Base-by-base conservation (phyloP, 2,888 invertebrate species). In the Lasioglossum morio region DNA sequence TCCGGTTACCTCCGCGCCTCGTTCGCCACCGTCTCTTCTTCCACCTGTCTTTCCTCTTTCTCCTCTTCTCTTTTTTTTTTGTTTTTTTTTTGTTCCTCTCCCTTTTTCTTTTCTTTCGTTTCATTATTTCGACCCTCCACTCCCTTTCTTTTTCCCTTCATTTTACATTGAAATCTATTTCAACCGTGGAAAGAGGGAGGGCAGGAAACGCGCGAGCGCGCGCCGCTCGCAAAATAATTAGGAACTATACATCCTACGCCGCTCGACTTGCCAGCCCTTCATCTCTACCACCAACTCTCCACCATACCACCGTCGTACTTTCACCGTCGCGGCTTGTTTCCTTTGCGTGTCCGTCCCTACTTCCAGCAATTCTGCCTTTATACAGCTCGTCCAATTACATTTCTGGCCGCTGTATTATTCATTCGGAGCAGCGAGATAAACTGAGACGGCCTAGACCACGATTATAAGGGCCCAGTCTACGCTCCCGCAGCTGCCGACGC, bases 401-500 rank as follows among this genome's bases (percentile, higher is more conserved):
- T 84, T 80, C 84, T 80, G 72, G 16, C 84, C 84, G 70, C 77
- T 80, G 80, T 84, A 86, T 86, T 86, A 86, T 86, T 84, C 85
- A 84, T 80, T 77, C 79, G 53, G 60, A 57, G 72, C 72, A 81
- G 66, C 66, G 78, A 79, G 75, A 90, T 81, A 90, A 80, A 83
- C 85, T 69, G 83, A 72, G 37, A 0, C 72, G 79, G 76, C 84
- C 81, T 77, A 77, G 73, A 48, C 37, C 78, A n/a, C 83, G 83
- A 85, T 85, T 83, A 85, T 83, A 73, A 85, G 76, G 83, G 66
- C 83, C 60, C 83, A 60, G 72, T 66, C 34, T 48, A 16, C 27
- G 23, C 37, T 30, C 2, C 40, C 48, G 19, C 46, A 72, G 8
- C 8, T 40, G 37, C 34, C n/a, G 14, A 16, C n/a, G n/a, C n/a